A percentile compares a stretch with the other conserved stretches of the same genome.
phyloP scores from a whole-genome alignment of 2,888 invertebrate species.

The Oscheius myriophilus region DNA sequence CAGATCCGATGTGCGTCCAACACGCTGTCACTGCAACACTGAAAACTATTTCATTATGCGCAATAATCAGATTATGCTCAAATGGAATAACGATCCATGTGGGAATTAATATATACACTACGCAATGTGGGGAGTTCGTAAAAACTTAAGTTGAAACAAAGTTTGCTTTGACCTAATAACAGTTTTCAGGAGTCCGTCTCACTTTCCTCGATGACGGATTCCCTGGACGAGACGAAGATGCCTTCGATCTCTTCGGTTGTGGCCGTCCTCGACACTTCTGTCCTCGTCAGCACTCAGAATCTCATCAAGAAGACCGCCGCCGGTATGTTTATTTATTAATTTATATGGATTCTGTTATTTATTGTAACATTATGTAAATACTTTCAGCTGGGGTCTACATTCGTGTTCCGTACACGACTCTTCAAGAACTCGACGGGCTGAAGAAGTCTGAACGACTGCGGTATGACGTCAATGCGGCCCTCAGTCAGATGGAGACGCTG shows the following conservation, averaged over 20 bases:
- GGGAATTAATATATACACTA: no score
- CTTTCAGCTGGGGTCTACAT: conserved; percentile 5
- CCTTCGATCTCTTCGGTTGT: background rate
- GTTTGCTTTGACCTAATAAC: no score
- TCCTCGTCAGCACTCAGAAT: background rate
- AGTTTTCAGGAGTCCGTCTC: no score
- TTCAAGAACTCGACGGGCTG: conserved; percentile 16
- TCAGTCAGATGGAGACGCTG: background rate
- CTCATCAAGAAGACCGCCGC: background rate
- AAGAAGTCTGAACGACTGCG: conserved; percentile 5
- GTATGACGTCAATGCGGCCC: background rate
- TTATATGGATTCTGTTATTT: background rate
- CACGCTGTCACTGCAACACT: no score
- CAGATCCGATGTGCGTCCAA: no score
- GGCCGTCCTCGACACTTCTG: conserved; percentile 11
- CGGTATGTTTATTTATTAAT: background rate
- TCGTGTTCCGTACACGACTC: conserved; percentile 11
- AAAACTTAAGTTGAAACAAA: no score
- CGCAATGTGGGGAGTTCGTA: no score
- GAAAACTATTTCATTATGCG: no score
- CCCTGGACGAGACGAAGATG: no score
- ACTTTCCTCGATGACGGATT: no score
- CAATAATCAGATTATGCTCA: no score
- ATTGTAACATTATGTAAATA: background rate
- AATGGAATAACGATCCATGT: no score